Evolutionary conservation across 1,140 invertebrate species (phyloP).

Genomic region (Zaprionus davidi): DNA sequence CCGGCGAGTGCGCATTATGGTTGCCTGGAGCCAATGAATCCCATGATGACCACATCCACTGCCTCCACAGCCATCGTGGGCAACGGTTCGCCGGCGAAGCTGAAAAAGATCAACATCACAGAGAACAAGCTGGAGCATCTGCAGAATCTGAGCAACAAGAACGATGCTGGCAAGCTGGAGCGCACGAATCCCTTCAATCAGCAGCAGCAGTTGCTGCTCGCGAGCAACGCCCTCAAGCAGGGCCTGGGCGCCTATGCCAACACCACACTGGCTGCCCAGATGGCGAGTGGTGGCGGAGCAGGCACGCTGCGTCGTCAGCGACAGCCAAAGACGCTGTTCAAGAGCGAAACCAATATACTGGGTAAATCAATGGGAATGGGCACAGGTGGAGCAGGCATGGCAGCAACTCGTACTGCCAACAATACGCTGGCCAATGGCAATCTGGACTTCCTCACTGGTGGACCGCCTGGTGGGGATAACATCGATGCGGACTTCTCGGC

Average conservation of each 20-base stretch:
- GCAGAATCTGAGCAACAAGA: slow-evolving; percentile 55
- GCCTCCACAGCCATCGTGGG: slow-evolving; percentile 73
- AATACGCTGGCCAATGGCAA: slow-evolving; percentile 39
- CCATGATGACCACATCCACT: slow-evolving; percentile 79
- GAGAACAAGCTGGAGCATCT: slow-evolving; percentile 83
- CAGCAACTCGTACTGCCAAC: slow-evolving; percentile 11
- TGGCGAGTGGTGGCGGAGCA: slow-evolving; percentile 73
- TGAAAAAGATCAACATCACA: slow-evolving; percentile 81
- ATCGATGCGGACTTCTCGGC: slow-evolving; percentile 66
- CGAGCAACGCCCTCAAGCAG: slow-evolving; percentile 79
- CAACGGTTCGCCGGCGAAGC: slow-evolving; percentile 61
- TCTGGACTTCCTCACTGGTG: slow-evolving; percentile 66
- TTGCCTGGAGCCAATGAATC: slow-evolving; percentile 60
- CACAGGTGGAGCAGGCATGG: neutral
- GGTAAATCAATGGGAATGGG: slow-evolving; percentile 50
- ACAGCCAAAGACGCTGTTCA: slow-evolving; percentile 77
- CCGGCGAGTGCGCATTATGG: slow-evolving; percentile 80
- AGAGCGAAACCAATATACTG: slow-evolving; percentile 82
- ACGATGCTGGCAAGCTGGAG: slow-evolving; percentile 44
- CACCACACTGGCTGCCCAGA: slow-evolving; percentile 75
- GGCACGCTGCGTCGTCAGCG: slow-evolving; percentile 79
- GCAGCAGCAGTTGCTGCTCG: slow-evolving; percentile 75
- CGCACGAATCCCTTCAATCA: slow-evolving; percentile 78
- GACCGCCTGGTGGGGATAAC: slow-evolving; percentile 41
- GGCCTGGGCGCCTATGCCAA: slow-evolving; percentile 80